Evolutionary conservation across 2,113 vertebrate genomes (phyloP).

Genomic region (Chauna torquata): DNA sequence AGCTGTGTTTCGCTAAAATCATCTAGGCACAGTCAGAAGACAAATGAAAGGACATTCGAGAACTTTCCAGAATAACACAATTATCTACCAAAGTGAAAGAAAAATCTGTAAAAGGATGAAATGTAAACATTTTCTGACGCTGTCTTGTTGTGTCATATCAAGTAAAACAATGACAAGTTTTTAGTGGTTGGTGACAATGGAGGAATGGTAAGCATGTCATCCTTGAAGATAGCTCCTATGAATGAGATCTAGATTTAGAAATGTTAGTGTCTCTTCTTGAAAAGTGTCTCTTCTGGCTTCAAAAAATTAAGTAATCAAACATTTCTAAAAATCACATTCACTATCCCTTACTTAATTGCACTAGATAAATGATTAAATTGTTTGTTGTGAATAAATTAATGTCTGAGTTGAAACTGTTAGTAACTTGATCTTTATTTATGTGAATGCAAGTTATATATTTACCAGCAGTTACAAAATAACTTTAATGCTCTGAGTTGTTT

Average conservation of each 20-base stretch:
- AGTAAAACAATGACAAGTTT: neutral
- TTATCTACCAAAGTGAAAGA: neutral
- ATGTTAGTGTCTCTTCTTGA: neutral
- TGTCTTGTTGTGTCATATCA: neutral
- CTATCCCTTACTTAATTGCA: neutral
- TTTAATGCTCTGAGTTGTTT: neutral
- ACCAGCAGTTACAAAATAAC: neutral
- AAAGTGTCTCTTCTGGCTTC: neutral
- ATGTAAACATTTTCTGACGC: neutral
- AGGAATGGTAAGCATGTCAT: neutral
- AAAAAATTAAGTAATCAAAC: neutral
- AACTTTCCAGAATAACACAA: neutral
- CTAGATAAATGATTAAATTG: neutral
- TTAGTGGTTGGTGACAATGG: neutral
- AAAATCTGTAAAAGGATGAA: neutral
- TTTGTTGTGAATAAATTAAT: neutral
- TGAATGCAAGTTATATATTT: neutral
- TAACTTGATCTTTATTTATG: neutral
- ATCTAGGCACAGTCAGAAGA: neutral
- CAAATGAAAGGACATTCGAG: neutral
- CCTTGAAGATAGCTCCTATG: neutral
- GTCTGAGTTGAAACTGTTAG: neutral
- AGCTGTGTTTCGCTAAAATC: neutral
- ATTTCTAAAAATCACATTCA: neutral
- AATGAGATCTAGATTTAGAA: neutral